These are phyloP conservation scores for Myotis findleyi DNA, from an alignment of 2,797 vertebrate genomes.

Conservation along the genomic window DNA sequence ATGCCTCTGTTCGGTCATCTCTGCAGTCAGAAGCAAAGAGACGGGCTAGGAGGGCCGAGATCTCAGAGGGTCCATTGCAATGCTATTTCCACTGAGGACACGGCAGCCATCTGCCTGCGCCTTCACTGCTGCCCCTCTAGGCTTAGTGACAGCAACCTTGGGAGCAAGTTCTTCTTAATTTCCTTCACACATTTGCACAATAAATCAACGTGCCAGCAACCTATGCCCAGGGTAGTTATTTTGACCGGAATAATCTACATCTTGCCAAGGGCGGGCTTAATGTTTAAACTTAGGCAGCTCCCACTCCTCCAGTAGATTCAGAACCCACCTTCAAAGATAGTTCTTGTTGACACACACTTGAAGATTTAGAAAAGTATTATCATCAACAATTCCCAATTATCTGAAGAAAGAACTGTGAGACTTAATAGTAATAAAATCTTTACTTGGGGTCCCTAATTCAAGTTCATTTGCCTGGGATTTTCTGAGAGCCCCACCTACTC, in stretches of 20 bases:
- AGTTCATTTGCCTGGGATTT: neutral
- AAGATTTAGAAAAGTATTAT: slow-evolving; percentile 13
- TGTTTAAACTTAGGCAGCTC: slow-evolving; percentile 36
- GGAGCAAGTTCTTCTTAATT: neutral
- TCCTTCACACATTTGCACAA: neutral
- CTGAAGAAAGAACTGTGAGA: slow-evolving; percentile 17
- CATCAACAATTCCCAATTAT: neutral
- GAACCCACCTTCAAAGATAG: neutral
- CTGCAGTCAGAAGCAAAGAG: neutral
- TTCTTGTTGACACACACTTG: neutral
- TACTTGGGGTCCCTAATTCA: slow-evolving; percentile 17
- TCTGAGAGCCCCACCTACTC: neutral
- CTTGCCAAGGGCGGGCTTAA: neutral
- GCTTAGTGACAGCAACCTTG: neutral
- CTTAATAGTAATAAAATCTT: slow-evolving; percentile 37
- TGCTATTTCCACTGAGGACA: neutral
- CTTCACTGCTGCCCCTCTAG: neutral
- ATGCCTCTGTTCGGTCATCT: neutral
- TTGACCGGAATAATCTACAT: neutral
- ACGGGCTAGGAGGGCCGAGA: neutral
- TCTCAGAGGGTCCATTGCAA: neutral
- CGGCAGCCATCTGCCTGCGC: neutral
- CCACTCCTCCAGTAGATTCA: neutral
- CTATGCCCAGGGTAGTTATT: neutral
- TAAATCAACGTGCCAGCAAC: neutral